Percentiles rank a stretch among this genome's conserved stretches.
Conservation (phyloP, 2,797 vertebrate genomes). For the Chaenodraco wilsoni region DNA sequence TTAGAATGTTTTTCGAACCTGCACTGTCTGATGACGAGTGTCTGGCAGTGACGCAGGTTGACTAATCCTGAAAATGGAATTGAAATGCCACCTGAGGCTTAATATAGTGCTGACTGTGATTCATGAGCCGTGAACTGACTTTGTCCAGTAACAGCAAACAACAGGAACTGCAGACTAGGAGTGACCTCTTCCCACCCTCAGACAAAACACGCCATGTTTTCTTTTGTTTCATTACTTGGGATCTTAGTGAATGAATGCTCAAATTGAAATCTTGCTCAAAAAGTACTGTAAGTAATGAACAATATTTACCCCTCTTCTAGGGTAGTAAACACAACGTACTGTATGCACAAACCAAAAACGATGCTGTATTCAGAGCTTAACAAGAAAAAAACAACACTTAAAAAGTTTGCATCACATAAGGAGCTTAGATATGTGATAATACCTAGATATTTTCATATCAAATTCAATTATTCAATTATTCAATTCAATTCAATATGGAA, state of each 20-base stretch:
- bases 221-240: background rate
- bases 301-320: no score
- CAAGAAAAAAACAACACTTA: background rate
- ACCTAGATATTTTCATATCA: no score
- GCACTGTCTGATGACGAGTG: slow-evolving; percentile 25
- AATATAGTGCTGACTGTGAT: slow-evolving; percentile 10
- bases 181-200: no score
- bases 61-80: slow-evolving; percentile 41
- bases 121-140: slow-evolving; percentile 17
- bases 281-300: no score
- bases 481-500: no score
- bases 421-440: no score
- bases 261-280: background rate
- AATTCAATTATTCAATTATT: no score
- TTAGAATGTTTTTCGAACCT: background rate
- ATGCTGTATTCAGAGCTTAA: background rate
- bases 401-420: no score
- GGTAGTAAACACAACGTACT: no score
- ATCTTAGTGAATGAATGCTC: background rate
- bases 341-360: no score
- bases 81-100: slow-evolving; percentile 34
- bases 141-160: slow-evolving; percentile 6
- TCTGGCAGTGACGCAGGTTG: slow-evolving; percentile 32
- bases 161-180: background rate
- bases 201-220: background rate